These are phyloP conservation scores for Pongo abelii DNA, from an alignment of 2,113 vertebrate genomes.

Conservation along the genomic window DNA sequence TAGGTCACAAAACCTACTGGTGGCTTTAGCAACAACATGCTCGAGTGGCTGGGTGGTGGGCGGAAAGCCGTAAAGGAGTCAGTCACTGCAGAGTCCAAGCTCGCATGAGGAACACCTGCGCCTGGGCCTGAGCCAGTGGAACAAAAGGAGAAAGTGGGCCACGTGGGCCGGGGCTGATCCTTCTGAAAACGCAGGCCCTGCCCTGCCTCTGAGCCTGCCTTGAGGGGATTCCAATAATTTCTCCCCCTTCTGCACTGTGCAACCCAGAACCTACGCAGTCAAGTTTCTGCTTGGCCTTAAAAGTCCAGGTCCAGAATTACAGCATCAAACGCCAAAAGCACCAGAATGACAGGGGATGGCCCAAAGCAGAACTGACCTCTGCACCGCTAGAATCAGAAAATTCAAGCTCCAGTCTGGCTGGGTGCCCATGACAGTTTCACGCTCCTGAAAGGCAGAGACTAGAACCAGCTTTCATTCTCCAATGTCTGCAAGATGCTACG, in stretches of 20 bases:
- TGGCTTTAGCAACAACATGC: rapidly evolving
- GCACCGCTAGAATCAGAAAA: neutral
- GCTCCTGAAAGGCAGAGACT: neutral
- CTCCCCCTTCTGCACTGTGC: rapidly evolving
- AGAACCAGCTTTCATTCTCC: neutral
- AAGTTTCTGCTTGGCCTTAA: neutral
- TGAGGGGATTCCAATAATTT: neutral
- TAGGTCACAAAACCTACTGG: rapidly evolving
- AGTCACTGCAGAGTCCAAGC: no score
- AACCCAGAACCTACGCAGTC: rapidly evolving
- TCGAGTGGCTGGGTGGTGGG: neutral
- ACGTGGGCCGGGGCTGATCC: rapidly evolving
- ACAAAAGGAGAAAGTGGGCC: no score
- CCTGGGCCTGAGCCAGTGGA: neutral
- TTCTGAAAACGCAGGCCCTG: neutral
- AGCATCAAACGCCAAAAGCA: neutral
- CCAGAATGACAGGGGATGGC: neutral
- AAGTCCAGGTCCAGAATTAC: neutral
- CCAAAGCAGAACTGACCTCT: rapidly evolving
- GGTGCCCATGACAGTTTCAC: rapidly evolving
- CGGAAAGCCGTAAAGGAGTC: neutral
- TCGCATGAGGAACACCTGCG: rapidly evolving
- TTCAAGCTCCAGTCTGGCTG: neutral
- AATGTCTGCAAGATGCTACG: rapidly evolving
- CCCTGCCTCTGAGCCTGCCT: neutral